phyloP scores from a whole-genome alignment of 2,113 vertebrate genomes.

The Tenrec ecaudatus region DNA sequence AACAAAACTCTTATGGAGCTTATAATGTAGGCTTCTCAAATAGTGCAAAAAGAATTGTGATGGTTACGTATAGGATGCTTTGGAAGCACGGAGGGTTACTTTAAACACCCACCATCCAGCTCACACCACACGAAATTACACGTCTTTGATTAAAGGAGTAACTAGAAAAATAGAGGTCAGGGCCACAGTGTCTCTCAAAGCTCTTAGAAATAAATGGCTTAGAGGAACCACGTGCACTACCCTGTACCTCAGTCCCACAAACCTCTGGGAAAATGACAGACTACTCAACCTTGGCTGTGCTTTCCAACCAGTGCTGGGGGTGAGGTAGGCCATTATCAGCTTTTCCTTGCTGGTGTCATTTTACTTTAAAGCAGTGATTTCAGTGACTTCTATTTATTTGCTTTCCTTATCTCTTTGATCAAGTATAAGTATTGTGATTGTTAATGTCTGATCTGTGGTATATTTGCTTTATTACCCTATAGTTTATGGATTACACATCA shows the following conservation, averaged over 20 bases:
- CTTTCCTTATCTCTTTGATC: neutral
- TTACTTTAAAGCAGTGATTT: constrained; percentile 39
- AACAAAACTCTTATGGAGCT: constrained; percentile 67
- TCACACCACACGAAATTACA: neutral
- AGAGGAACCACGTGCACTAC: constrained; percentile 26
- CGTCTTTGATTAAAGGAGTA: constrained; percentile 33
- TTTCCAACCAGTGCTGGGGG: neutral
- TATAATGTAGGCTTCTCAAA: constrained; percentile 62
- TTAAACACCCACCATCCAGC: neutral
- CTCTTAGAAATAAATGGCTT: neutral
- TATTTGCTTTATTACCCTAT: constrained; percentile 25
- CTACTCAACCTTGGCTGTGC: neutral
- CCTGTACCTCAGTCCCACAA: neutral
- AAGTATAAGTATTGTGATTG: constrained; percentile 9
- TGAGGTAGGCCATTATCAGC: neutral
- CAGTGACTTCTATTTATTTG: neutral
- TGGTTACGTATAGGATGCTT: constrained; percentile 55
- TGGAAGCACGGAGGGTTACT: constrained; percentile 24
- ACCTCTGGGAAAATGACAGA: constrained; percentile 20
- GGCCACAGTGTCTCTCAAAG: neutral
- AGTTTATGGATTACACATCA: constrained; percentile 13
- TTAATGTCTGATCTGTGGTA: neutral
- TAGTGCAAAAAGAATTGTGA: constrained; percentile 37
- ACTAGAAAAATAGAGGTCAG: constrained; percentile 38
- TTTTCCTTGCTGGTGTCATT: neutral